Conservation (phyloP, 1,140 invertebrate species). For the Pseudomyrmex sp. region DNA sequence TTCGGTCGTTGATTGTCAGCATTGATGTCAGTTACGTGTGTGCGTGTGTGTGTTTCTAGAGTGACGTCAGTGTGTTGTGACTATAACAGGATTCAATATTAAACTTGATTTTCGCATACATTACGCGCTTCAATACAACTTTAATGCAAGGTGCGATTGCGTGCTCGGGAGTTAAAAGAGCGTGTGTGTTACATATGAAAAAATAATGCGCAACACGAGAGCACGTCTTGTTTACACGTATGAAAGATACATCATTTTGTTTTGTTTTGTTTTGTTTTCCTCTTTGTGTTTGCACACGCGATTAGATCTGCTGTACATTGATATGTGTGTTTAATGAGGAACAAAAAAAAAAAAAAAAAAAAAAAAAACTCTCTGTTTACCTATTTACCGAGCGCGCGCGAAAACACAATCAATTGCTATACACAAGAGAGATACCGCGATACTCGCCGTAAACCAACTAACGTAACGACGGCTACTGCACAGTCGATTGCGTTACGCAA, state of each 20-base stretch:
- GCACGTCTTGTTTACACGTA: too few species aligned
- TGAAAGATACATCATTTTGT: neutral
- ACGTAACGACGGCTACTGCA: neutral
- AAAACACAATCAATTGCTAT: constrained; percentile 53
- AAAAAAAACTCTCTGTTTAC: constrained; percentile 27
- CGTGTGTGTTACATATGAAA: too few species aligned
- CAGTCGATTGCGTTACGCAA: constrained; percentile 33
- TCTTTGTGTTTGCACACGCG: neutral
- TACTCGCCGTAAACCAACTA: neutral
- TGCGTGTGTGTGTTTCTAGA: neutral
- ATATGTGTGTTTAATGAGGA: neutral
- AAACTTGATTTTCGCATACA: constrained; percentile 36
- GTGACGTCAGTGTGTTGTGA: constrained; percentile 22
- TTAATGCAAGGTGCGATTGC: too few species aligned
- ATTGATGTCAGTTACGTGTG: too few species aligned
- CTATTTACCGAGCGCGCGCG: constrained; percentile 30
- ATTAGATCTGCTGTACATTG: neutral
- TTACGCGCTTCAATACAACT: neutral
- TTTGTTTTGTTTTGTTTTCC: neutral
- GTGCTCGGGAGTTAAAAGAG: too few species aligned
- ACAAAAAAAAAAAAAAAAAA: neutral
- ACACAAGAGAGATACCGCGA: neutral
- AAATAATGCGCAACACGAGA: too few species aligned
- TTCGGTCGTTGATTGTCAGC: constrained; percentile 2
- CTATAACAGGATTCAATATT: constrained; percentile 24